Evolutionary conservation across 2,797 vertebrate genomes (phyloP).

Genomic region (Sebastes jordani): DNA sequence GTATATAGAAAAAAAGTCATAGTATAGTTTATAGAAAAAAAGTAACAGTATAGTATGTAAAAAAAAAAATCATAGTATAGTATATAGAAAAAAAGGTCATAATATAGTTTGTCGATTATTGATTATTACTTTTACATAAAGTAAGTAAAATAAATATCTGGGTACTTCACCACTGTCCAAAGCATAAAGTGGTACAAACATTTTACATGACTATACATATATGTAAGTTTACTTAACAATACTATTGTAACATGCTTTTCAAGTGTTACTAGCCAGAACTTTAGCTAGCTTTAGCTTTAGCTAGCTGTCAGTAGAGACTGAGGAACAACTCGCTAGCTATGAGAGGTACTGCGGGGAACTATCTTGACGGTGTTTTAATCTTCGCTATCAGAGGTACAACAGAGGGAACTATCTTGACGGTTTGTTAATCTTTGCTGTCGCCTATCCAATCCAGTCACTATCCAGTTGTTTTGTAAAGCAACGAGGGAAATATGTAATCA

Average conservation of each 20-base stretch:
- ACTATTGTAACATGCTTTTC: background rate
- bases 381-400: background rate
- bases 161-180: background rate
- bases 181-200: background rate
- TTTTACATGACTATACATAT: background rate
- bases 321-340: background rate
- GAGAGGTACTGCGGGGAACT: background rate
- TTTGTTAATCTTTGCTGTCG: conserved; percentile 15
- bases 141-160: background rate
- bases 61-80: too few species aligned
- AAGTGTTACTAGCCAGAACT: background rate
- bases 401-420: background rate
- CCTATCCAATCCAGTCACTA: background rate
- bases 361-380: too few species aligned
- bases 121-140: background rate
- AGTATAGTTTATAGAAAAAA: too few species aligned
- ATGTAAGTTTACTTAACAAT: background rate
- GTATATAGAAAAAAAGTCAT: too few species aligned
- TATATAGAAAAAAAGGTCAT: too few species aligned
- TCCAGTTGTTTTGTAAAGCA: conserved; percentile 2
- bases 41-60: accelerated
- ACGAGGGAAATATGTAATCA: background rate
- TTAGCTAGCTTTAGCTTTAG: background rate
- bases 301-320: background rate
- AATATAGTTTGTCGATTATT: too few species aligned